phyloP scores from a whole-genome alignment of 2,888 invertebrate genomes.

The Drosophila falleni region DNA sequence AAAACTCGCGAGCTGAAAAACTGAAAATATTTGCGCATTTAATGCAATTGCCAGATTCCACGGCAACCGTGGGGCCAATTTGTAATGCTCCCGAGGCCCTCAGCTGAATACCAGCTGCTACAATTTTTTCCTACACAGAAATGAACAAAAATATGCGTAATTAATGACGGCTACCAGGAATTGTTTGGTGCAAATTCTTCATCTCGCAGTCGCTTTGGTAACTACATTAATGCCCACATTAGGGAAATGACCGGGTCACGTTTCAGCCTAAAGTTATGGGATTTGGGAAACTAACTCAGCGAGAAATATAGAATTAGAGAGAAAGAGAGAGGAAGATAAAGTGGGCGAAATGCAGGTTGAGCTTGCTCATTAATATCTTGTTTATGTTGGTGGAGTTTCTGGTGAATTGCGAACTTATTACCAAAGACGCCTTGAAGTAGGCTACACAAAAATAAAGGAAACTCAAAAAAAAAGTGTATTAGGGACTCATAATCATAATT shows the following conservation, averaged over 20 bases:
- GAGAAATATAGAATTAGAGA: background rate
- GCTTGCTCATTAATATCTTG: slow-evolving; percentile 11
- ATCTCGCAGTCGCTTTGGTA: slow-evolving; percentile 8
- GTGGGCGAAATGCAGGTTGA: background rate
- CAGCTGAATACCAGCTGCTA: slow-evolving; percentile 13
- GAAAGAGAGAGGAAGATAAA: too few relatives aligned
- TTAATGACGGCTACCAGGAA: slow-evolving; percentile 50
- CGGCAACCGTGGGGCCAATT: slow-evolving; percentile 48
- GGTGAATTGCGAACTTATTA: slow-evolving; percentile 12
- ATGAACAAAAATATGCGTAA: slow-evolving; percentile 53
- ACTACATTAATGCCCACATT: slow-evolving; percentile 46
- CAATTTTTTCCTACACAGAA: background rate
- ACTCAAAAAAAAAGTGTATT: background rate
- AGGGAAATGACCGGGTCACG: slow-evolving; percentile 39
- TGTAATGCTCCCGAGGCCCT: slow-evolving; percentile 34
- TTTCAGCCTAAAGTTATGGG: slow-evolving; percentile 27
- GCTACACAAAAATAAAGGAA: background rate
- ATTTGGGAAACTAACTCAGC: slow-evolving; percentile 1
- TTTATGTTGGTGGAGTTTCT: background rate
- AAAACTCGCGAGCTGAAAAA: slow-evolving; percentile 76
- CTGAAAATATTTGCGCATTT: slow-evolving; percentile 74
- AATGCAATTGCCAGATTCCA: slow-evolving; percentile 67
- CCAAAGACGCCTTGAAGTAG: slow-evolving; percentile 12
- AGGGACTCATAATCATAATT: background rate
- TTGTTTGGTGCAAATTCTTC: slow-evolving; percentile 8